Evolutionary conservation across 2,888 invertebrate genomes (phyloP).

Genomic region (Eupithecia vulgata): DNA sequence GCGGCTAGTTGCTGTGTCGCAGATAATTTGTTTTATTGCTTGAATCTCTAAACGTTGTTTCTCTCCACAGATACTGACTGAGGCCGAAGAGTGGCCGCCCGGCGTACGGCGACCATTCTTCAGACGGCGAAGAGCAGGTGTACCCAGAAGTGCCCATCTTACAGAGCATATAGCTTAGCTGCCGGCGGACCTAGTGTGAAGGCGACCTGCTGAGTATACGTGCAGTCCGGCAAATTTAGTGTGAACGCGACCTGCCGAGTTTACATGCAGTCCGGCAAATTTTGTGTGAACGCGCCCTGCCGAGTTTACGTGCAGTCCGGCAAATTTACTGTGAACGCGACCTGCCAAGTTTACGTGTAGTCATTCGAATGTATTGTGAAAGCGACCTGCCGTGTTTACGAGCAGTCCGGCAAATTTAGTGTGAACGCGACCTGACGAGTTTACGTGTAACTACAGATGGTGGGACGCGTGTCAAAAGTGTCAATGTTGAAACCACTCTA

Average conservation of each 20-base stretch:
- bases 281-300: too few relatives aligned
- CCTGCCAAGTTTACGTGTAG: neutral
- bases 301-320: neutral
- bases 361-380: neutral
- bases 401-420: neutral
- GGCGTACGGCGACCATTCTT: constrained; percentile 73
- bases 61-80: constrained; percentile 74
- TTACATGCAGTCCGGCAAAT: neutral
- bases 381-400: neutral
- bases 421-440: neutral
- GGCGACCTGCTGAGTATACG: neutral
- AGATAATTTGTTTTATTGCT: neutral
- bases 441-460: too few relatives aligned
- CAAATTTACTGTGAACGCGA: neutral
- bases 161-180: constrained; percentile 27
- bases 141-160: constrained; percentile 41
- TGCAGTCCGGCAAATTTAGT: neutral
- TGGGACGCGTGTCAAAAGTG: too few relatives aligned
- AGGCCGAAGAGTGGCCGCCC: constrained; percentile 76
- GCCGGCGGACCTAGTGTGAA: neutral
- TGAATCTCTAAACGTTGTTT: neutral
- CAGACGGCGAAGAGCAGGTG: constrained; percentile 62
- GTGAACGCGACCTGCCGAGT: neutral
- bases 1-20: neutral
- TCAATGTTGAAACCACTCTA: too few relatives aligned